Conservation (phyloP, 2,797 vertebrate species). For the Premnoplex brunnescens region DNA sequence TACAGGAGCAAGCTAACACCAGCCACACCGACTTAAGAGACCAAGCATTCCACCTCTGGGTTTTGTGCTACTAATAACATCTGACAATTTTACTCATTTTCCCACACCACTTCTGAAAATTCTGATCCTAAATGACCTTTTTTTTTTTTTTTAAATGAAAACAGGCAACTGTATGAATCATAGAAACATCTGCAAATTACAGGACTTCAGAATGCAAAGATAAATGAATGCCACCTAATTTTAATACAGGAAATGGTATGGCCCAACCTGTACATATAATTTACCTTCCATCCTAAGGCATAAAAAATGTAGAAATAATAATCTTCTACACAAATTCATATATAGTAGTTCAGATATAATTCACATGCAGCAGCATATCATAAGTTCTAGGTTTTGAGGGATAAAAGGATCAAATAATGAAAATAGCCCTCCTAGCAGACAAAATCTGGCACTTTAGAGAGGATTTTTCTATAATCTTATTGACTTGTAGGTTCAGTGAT, state of each 20-base stretch:
- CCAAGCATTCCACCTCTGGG: neutral
- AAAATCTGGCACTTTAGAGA: neutral
- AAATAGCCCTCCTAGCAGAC: neutral
- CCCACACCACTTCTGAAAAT: neutral
- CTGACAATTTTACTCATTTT: neutral
- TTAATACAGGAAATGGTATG: neutral
- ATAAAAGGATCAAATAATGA: neutral
- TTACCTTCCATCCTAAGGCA: neutral
- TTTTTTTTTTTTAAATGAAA: neutral
- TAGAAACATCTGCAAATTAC: neutral
- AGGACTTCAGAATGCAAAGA: neutral
- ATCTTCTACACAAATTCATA: neutral
- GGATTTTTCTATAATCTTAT: neutral
- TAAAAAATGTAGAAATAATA: neutral
- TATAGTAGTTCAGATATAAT: neutral
- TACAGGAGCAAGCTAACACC: neutral
- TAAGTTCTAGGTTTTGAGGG: neutral
- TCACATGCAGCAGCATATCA: neutral
- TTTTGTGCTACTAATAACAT: neutral
- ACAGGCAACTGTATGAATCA: neutral
- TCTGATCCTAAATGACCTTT: neutral
- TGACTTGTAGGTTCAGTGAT: neutral
- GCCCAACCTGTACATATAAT: fast-evolving
- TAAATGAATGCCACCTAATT: neutral
- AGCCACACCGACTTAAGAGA: neutral